These are phyloP conservation scores for Macrophya annulata DNA, from an alignment of 2,888 invertebrate species.

Conservation along the genomic window DNA sequence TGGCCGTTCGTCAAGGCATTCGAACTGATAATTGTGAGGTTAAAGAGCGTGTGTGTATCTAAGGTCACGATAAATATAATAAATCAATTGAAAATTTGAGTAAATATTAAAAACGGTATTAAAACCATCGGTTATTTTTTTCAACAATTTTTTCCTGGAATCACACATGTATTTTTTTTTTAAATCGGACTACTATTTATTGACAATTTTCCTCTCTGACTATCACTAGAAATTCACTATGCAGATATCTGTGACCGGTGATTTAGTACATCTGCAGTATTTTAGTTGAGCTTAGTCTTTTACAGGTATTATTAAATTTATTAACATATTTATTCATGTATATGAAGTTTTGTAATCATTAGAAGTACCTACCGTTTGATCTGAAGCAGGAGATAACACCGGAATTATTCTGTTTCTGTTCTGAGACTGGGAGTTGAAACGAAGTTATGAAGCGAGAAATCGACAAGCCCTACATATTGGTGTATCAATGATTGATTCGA, in stretches of 20 bases:
- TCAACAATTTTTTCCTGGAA: too few relatives aligned
- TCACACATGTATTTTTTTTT: too few relatives aligned
- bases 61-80: not conserved
- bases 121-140: not conserved
- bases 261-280: too few relatives aligned
- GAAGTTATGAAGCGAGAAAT: not conserved
- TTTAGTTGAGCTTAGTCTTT: not conserved
- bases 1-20: too few relatives aligned
- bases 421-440: not conserved
- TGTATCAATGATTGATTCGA: constrained; percentile 14
- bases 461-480: not conserved
- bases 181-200: not conserved
- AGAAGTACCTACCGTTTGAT: constrained; percentile 10
- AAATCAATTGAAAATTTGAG: not conserved
- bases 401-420: not conserved
- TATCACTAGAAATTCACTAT: not conserved
- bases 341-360: constrained; percentile 2
- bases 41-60: too few relatives aligned
- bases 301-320: not conserved
- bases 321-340: not conserved
- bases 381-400: not conserved
- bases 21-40: not conserved
- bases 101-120: not conserved
- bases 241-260: not conserved
- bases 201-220: not conserved